These are phyloP conservation scores for Drosophila histrio DNA, from an alignment of 2,888 invertebrate genomes.

Conservation along the genomic window DNA sequence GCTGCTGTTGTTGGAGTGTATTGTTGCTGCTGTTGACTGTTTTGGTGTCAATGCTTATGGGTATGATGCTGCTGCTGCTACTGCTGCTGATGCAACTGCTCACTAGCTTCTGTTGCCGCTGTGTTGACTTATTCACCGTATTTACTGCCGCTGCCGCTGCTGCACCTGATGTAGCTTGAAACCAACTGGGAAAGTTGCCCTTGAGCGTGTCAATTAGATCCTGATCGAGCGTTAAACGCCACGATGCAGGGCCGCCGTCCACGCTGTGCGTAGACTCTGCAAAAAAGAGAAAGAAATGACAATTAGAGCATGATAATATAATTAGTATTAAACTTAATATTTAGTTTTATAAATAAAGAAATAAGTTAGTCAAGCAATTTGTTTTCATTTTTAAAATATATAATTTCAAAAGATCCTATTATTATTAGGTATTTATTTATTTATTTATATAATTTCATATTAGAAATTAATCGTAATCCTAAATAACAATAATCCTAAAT, in stretches of 20 bases:
- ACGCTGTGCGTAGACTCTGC: constrained; percentile 91
- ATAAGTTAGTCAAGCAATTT: too few species aligned
- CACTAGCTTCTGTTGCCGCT: constrained; percentile 24
- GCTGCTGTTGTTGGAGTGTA: constrained; percentile 71
- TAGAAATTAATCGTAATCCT: too few species aligned
- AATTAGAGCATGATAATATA: too few species aligned
- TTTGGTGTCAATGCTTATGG: constrained; percentile 69
- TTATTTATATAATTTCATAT: too few species aligned
- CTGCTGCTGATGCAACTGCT: constrained; percentile 46
- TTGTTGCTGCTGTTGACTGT: constrained; percentile 62
- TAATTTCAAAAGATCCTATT: too few species aligned
- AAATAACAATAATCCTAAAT: too few species aligned
- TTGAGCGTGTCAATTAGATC: constrained; percentile 96
- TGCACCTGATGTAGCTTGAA: constrained; percentile 85
- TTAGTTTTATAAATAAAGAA: too few species aligned
- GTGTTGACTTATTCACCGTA: neutral
- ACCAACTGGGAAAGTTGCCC: constrained; percentile 97
- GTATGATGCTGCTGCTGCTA: constrained; percentile 59
- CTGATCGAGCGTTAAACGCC: constrained; percentile 96
- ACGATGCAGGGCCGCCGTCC: constrained; percentile 91
- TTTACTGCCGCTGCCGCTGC: constrained; percentile 35
- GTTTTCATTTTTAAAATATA: too few species aligned
- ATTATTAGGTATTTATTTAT: too few species aligned
- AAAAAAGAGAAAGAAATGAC: constrained; percentile 70
- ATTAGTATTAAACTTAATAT: too few species aligned